A percentile compares a stretch with the other conserved stretches of the same genome.
Evolutionary conservation across 2,797 vertebrate genomes (phyloP).

Genomic region (Poecilia gillii): DNA sequence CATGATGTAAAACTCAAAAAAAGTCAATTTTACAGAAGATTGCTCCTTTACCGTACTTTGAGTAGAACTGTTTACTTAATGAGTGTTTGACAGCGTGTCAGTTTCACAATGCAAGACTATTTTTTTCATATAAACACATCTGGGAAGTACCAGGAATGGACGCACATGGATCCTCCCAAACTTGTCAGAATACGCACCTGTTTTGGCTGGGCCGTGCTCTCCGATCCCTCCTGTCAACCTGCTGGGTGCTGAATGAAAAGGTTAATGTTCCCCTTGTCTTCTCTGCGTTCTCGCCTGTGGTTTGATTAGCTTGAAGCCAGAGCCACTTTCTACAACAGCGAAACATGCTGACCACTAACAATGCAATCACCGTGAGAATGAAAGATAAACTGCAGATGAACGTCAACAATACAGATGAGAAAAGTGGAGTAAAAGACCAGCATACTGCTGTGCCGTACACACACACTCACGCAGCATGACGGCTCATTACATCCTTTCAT

Average conservation of each 20-base stretch:
- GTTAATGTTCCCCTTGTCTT: constrained; percentile 45
- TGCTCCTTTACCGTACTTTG: constrained; percentile 10
- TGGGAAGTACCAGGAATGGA: constrained; percentile 19
- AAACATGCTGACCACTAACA: constrained; percentile 27
- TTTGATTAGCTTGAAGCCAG: constrained; percentile 37
- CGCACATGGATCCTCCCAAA: background rate
- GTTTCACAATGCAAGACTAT: constrained; percentile 14
- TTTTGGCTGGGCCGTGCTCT: background rate
- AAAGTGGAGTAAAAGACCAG: constrained; percentile 24
- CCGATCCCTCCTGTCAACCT: constrained; percentile 39
- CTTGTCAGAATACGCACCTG: background rate
- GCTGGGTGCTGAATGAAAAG: constrained; percentile 44
- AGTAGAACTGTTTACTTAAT: constrained; percentile 27
- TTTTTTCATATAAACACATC: constrained; percentile 23
- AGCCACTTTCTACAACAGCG: constrained; percentile 10
- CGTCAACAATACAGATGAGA: constrained; percentile 34
- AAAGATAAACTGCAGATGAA: constrained; percentile 32
- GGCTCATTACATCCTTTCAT: constrained; percentile 68
- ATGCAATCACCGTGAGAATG: constrained; percentile 9
- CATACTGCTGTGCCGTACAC: constrained; percentile 1
- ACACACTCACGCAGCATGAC: constrained; percentile 15
- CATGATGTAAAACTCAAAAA: too few species aligned
- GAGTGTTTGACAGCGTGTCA: constrained; percentile 12
- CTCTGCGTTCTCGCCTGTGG: constrained; percentile 26
- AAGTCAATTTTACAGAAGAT: too few species aligned